A percentile compares a stretch with the other conserved stretches of the same genome.
These are phyloP conservation scores for Endotricha flammealis DNA, from an alignment of 2,888 invertebrate genomes.

Conservation along the genomic window DNA sequence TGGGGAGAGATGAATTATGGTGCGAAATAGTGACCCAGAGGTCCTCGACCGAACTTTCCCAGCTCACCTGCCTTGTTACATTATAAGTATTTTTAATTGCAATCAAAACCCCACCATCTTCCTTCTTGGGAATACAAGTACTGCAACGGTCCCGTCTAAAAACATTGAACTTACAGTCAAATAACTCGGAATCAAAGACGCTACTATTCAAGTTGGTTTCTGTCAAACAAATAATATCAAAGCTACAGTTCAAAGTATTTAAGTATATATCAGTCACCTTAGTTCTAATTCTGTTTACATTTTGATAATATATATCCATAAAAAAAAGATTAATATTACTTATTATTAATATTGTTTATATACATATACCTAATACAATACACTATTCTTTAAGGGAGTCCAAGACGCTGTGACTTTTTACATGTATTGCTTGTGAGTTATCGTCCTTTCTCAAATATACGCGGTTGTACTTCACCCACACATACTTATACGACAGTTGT, in stretches of 20 bases:
- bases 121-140: not conserved
- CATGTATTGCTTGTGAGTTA: too few species aligned
- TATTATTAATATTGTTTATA: too few species aligned
- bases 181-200: slow-evolving; percentile 1
- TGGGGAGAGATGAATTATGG: not conserved
- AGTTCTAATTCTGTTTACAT: too few species aligned
- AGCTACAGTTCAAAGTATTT: not conserved
- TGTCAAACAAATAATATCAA: too few species aligned
- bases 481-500: too few species aligned
- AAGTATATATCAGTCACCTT: slow-evolving; percentile 30
- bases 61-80: slow-evolving; percentile 12
- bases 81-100: slow-evolving; percentile 13
- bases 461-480: too few species aligned
- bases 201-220: not conserved
- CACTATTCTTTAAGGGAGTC: too few species aligned
- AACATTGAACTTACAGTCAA: not conserved
- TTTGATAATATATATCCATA: too few species aligned
- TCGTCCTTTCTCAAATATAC: too few species aligned
- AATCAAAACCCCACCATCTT: slow-evolving; percentile 14
- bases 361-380: too few species aligned
- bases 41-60: slow-evolving; percentile 17
- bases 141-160: slow-evolving; percentile 1
- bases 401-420: too few species aligned
- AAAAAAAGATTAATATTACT: too few species aligned
- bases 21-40: slow-evolving; percentile 17